Conservation (phyloP, 2,797 vertebrate genomes). For the Enteromius trimaculatus region DNA sequence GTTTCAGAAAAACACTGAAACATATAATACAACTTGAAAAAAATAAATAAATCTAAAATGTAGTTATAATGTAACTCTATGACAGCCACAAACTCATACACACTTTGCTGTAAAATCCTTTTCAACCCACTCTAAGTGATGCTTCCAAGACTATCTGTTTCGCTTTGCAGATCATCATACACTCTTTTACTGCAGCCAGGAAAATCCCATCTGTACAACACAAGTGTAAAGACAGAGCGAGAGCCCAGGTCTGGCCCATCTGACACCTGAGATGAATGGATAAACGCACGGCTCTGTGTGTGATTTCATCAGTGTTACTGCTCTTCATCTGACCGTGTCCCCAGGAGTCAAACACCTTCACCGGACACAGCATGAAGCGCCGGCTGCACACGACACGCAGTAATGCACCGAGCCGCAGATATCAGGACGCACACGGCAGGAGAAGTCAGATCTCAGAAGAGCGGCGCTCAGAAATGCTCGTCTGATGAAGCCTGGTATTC, state of each 20-base stretch:
- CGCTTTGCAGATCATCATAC: not conserved
- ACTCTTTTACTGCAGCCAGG: not conserved
- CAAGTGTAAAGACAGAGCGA: not conserved
- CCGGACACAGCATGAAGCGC: not conserved
- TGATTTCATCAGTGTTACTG: not conserved
- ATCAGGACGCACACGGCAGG: not conserved
- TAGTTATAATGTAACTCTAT: too few relatives aligned
- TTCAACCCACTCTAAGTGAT: not conserved
- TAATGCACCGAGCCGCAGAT: not conserved
- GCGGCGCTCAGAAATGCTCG: not conserved
- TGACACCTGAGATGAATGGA: slow-evolving; percentile 8
- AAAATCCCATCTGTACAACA: not conserved
- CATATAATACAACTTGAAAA: too few relatives aligned
- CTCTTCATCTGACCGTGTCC: not conserved
- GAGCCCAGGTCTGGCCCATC: not conserved
- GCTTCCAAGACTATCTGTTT: not conserved
- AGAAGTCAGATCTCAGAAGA: slow-evolving; percentile 13
- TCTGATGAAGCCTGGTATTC: slow-evolving; percentile 9
- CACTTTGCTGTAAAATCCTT: not conserved
- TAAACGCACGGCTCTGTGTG: not conserved
- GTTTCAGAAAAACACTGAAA: not conserved
- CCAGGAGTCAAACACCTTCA: slow-evolving; percentile 20
- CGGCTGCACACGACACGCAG: not conserved
- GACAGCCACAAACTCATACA: not conserved
- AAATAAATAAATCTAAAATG: too few relatives aligned